These are phyloP conservation scores for Galagoides demidoff DNA, from an alignment of 2,797 vertebrate genomes.

Conservation along the genomic window DNA sequence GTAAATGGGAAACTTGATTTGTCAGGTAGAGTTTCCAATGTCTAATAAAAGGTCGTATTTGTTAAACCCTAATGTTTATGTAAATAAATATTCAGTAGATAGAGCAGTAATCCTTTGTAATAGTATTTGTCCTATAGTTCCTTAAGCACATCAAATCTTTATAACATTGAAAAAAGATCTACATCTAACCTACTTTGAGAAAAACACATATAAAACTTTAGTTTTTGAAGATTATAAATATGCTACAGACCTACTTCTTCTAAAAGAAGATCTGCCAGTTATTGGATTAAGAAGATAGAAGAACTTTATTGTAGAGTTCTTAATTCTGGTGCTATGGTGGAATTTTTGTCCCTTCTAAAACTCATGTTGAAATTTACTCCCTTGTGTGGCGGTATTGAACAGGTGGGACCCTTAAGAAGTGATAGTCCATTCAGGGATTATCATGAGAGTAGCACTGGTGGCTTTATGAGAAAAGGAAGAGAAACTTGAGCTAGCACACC, in stretches of 20 bases:
- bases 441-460: background rate
- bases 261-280: background rate
- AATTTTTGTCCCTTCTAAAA: background rate
- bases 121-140: background rate
- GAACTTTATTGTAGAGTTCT: conserved; percentile 8
- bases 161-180: conserved; percentile 12
- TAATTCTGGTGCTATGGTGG: background rate
- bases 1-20: background rate
- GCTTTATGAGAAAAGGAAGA: background rate
- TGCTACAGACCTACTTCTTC: conserved; percentile 13
- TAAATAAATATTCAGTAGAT: background rate
- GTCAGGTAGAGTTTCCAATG: background rate
- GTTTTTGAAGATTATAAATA: conserved; percentile 31
- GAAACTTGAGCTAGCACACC: background rate
- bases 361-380: background rate
- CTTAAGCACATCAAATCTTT: background rate
- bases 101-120: background rate
- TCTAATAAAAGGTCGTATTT: conserved; percentile 31
- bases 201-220: conserved; percentile 19
- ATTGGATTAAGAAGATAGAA: conserved; percentile 5
- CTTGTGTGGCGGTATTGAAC: background rate
- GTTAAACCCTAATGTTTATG: background rate
- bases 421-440: background rate
- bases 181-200: background rate
- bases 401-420: background rate